Conservation (phyloP, 2,797 vertebrate genomes). For the Pipistrellus kuhlii region DNA sequence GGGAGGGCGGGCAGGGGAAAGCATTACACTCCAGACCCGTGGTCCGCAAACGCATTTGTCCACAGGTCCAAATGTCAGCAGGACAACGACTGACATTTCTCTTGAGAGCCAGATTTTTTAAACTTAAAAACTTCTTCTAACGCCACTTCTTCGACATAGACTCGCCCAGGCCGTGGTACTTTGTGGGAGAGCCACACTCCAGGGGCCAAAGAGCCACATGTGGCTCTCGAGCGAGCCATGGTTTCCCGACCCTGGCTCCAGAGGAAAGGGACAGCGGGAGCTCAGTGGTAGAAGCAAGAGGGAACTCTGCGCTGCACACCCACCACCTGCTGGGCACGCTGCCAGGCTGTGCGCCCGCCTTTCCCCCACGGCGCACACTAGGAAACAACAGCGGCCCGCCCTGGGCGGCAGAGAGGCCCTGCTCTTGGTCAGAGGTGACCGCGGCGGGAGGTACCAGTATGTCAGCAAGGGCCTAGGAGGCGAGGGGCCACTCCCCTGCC, state of each 20-base stretch:
- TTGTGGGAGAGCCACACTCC: too few species aligned
- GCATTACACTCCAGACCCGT: not conserved
- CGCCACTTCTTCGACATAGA: too few species aligned
- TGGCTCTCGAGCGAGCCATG: too few species aligned
- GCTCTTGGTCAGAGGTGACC: not conserved
- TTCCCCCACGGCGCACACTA: not conserved
- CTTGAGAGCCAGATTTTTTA: too few species aligned
- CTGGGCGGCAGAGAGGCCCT: not conserved
- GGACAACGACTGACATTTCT: too few species aligned
- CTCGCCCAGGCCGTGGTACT: too few species aligned
- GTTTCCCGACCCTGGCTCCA: too few species aligned
- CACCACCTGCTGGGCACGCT: not conserved
- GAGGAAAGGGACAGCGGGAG: not conserved
- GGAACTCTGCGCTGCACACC: not conserved
- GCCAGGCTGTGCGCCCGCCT: not conserved
- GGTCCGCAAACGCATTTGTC: too few species aligned
- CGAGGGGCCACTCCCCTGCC: not conserved
- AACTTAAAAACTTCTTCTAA: too few species aligned
- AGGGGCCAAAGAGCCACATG: too few species aligned
- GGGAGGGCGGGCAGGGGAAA: not conserved
- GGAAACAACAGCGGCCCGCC: not conserved
- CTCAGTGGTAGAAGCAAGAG: not conserved
- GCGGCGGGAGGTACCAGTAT: not conserved
- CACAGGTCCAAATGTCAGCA: too few species aligned
- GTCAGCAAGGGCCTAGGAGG: not conserved